Evolutionary conservation across 92 coral and sea anemone genomes (phyloP).

Genomic region (Parazoanthus swiftii): DNA sequence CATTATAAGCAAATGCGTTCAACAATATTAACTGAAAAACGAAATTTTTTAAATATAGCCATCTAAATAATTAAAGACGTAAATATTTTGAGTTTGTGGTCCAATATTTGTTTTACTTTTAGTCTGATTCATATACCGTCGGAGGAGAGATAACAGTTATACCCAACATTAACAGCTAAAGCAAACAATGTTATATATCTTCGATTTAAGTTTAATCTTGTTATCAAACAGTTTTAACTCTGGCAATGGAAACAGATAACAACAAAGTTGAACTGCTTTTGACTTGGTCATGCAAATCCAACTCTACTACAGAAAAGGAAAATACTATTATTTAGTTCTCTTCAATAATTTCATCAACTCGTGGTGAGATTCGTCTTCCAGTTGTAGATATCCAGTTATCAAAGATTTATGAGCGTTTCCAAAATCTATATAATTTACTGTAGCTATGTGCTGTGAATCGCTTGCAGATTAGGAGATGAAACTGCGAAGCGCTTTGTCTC

Average conservation of each 20-base stretch:
- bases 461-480: neutral
- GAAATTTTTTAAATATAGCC: neutral
- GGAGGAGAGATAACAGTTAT: neutral
- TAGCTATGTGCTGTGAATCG: neutral
- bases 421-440: no score
- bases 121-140: neutral
- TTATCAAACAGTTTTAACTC: neutral
- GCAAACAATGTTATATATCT: neutral
- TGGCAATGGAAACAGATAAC: neutral
- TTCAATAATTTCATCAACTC: no score
- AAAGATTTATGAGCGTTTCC: neutral
- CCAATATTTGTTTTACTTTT: neutral
- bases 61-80: neutral
- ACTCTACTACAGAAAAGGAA: neutral
- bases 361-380: neutral
- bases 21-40: no score
- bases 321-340: no score
- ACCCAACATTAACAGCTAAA: neutral
- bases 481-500: no score
- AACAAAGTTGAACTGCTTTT: neutral
- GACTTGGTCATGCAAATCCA: neutral
- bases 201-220: neutral
- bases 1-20: no score
- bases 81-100: neutral
- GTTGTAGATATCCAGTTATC: neutral